A percentile compares a stretch with the other conserved stretches of the same genome.
Conservation (phyloP, 92 coral and sea anemone species). For the Micromussa lordhowensis region DNA sequence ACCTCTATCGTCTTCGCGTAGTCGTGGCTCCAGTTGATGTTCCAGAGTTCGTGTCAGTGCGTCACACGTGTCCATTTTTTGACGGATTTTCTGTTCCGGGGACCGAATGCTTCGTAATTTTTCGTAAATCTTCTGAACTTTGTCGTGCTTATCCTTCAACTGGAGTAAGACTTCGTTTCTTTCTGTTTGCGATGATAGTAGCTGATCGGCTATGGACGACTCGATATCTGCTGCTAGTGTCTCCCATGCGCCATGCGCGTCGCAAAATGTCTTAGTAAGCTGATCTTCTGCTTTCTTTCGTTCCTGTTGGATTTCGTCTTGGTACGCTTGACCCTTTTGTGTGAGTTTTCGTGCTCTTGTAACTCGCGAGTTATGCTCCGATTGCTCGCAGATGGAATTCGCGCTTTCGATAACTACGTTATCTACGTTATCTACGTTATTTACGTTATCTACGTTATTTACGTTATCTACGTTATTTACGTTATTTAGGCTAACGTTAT, state of each 20-base stretch:
- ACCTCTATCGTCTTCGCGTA: neutral
- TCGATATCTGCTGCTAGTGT: conserved; percentile 8
- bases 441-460: no score
- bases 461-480: no score
- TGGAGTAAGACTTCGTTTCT: neutral
- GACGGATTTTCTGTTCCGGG: conserved; percentile 3
- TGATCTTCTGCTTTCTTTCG: conserved; percentile 12
- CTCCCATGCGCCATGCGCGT: neutral
- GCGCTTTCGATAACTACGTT: neutral
- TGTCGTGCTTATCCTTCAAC: neutral
- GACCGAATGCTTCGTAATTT: neutral
- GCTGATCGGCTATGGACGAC: neutral
- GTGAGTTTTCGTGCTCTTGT: neutral
- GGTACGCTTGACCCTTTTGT: conserved; percentile 7
- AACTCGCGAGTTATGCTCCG: no score
- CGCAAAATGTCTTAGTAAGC: neutral
- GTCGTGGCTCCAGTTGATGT: neutral
- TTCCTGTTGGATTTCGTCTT: conserved; percentile 8
- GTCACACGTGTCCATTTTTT: conserved; percentile 4
- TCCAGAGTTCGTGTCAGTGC: neutral
- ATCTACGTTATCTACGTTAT: neutral
- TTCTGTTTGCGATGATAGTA: neutral
- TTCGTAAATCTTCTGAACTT: neutral
- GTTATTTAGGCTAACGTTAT: no score
- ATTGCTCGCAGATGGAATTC: neutral